Evolutionary conservation across 2,888 invertebrate species (phyloP).

Genomic region (Hypercompe scribonia): DNA sequence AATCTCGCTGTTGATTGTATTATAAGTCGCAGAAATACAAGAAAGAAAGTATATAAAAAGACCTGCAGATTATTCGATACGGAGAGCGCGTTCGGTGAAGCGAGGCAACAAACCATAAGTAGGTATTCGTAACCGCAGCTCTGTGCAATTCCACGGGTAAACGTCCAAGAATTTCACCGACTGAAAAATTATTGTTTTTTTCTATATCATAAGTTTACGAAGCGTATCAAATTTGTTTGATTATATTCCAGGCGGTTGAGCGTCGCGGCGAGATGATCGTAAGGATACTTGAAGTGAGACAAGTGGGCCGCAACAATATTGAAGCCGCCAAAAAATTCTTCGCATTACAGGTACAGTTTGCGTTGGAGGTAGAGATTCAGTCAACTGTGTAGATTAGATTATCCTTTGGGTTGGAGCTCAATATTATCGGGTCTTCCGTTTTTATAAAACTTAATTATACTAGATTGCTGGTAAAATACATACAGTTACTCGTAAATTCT

Average conservation of each 20-base stretch:
- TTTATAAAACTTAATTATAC: neutral
- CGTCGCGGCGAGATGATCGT: constrained; percentile 98
- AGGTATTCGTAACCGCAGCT: neutral
- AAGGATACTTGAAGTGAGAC: constrained; percentile 94
- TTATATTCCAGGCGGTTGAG: constrained; percentile 90
- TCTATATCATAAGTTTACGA: constrained; percentile 16
- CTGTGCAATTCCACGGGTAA: neutral
- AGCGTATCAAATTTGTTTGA: constrained; percentile 31
- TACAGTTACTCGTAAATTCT: neutral
- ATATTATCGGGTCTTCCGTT: neutral
- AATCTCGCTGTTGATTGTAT: neutral
- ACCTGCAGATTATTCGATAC: neutral
- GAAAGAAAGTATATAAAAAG: neutral
- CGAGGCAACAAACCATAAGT: neutral
- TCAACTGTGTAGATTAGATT: constrained; percentile 8
- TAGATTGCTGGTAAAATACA: neutral
- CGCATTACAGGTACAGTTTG: constrained; percentile 88
- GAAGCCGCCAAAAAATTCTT: constrained; percentile 96
- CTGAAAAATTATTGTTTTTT: constrained; percentile 8
- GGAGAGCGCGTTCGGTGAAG: neutral
- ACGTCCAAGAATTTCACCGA: neutral
- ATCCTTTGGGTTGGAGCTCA: neutral
- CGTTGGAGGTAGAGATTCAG: neutral
- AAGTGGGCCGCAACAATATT: constrained; percentile 94
- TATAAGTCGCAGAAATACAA: neutral